Percentiles rank a stretch among this genome's conserved stretches.
phyloP scores from a whole-genome alignment of 1,140 invertebrate species.

The Drosophila oshimai region DNA sequence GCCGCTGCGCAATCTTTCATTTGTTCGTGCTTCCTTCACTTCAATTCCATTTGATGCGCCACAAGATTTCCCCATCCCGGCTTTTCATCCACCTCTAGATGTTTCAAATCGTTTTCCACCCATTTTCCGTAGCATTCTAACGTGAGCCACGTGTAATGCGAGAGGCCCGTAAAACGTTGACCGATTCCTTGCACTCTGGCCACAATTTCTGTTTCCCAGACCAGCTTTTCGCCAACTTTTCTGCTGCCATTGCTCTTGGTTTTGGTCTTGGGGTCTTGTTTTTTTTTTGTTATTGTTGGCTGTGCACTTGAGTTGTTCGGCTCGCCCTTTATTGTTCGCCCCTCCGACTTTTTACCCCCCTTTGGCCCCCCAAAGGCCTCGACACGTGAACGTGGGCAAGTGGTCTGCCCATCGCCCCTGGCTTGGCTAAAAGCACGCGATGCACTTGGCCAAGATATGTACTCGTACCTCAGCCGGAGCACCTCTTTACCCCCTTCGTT shows the following conservation, averaged over 20 bases:
- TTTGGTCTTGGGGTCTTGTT: background rate
- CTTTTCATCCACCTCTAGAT: background rate
- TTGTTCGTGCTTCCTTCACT: conserved; percentile 4
- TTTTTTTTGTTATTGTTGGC: conserved; percentile 39
- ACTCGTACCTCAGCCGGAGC: conserved; percentile 21
- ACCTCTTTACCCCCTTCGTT: conserved; percentile 14
- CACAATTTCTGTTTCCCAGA: conserved; percentile 25
- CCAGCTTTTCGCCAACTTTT: conserved; percentile 25
- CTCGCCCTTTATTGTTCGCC: conserved; percentile 42
- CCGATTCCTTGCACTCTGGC: conserved; percentile 44
- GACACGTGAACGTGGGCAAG: conserved; percentile 58
- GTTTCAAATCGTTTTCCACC: conserved; percentile 14
- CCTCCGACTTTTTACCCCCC: conserved; percentile 15
- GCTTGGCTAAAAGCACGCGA: conserved; percentile 70
- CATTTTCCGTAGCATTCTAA: conserved; percentile 19
- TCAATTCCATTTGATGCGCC: conserved; percentile 24
- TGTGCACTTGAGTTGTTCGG: conserved; percentile 56
- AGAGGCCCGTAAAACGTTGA: conserved; percentile 29
- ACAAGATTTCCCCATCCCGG: conserved; percentile 8
- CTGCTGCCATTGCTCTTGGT: background rate
- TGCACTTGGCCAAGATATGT: conserved; percentile 79
- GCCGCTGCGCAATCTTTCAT: conserved; percentile 8
- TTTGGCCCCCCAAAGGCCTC: conserved; percentile 34
- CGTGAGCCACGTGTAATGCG: conserved; percentile 47
- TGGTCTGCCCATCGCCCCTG: conserved; percentile 39